A percentile compares a stretch with the other conserved stretches of the same genome.
Evolutionary conservation across 2,888 invertebrate species (phyloP).

Genomic region (Plusia festucae): DNA sequence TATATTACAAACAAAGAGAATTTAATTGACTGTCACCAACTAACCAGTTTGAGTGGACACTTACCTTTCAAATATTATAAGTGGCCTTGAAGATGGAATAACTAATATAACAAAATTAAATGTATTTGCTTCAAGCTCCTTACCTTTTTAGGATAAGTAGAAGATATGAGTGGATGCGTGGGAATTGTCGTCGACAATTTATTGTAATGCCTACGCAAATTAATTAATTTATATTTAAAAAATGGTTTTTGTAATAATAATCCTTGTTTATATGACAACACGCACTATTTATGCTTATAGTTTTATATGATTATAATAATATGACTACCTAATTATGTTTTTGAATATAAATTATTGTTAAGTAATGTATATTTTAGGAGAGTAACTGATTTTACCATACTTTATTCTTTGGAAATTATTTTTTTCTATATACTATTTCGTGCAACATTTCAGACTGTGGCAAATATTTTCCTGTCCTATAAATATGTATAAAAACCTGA

Average conservation of each 20-base stretch:
- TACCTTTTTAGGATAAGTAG: conserved; percentile 45
- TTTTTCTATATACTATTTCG: too few relatives aligned
- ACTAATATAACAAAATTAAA: conserved; percentile 8
- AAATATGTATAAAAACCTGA: too few relatives aligned
- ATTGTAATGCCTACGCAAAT: conserved; percentile 4
- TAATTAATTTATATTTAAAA: background rate
- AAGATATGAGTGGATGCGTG: conserved; percentile 30
- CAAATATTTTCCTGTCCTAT: too few relatives aligned
- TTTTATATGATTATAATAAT: too few relatives aligned
- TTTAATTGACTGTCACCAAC: conserved; percentile 52
- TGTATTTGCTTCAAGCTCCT: conserved; percentile 24
- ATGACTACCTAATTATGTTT: too few relatives aligned
- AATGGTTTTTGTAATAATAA: background rate
- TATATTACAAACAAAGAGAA: conserved; percentile 49
- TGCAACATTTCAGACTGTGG: too few relatives aligned
- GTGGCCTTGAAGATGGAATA: conserved; percentile 44
- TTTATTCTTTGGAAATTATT: too few relatives aligned
- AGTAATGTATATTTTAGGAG: too few relatives aligned
- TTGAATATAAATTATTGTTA: too few relatives aligned
- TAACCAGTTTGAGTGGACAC: conserved; percentile 45
- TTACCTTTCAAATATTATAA: conserved; percentile 48
- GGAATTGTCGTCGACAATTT: conserved; percentile 25
- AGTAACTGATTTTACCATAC: too few relatives aligned
- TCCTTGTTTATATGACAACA: background rate
- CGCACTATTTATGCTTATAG: background rate